Evolutionary conservation across 2,797 vertebrate species (phyloP).

Genomic region (Enteromius anoplus): DNA sequence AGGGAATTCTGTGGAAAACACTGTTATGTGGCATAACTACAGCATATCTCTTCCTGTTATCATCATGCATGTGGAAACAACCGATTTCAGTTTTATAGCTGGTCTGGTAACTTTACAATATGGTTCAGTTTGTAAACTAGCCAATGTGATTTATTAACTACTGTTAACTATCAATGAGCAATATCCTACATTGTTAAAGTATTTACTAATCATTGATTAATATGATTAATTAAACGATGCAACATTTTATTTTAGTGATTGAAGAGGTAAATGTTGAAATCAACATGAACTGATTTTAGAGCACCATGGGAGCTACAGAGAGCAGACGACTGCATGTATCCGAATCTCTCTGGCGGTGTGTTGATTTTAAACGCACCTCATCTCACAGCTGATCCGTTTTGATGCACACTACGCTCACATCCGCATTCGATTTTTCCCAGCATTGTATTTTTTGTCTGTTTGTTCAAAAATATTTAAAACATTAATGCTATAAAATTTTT

Average conservation of each 20-base stretch:
- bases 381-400: no score
- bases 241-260: background rate
- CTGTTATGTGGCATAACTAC: background rate
- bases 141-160: background rate
- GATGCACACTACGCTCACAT: no score
- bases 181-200: background rate
- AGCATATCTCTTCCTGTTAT: conserved; percentile 5
- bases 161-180: background rate
- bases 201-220: background rate
- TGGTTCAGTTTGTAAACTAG: background rate
- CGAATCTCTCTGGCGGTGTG: no score
- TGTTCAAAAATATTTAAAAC: no score
- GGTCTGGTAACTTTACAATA: background rate
- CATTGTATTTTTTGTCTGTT: no score
- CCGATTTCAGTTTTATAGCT: background rate
- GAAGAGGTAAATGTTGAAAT: background rate
- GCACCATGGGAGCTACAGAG: no score
- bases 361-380: no score
- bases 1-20: background rate
- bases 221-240: background rate
- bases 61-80: background rate
- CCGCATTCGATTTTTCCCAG: no score
- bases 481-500: no score
- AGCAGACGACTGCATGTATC: no score
- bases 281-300: no score